Base-by-base conservation (phyloP, 2,113 vertebrate genomes). In the Xyrauchen texanus region DNA sequence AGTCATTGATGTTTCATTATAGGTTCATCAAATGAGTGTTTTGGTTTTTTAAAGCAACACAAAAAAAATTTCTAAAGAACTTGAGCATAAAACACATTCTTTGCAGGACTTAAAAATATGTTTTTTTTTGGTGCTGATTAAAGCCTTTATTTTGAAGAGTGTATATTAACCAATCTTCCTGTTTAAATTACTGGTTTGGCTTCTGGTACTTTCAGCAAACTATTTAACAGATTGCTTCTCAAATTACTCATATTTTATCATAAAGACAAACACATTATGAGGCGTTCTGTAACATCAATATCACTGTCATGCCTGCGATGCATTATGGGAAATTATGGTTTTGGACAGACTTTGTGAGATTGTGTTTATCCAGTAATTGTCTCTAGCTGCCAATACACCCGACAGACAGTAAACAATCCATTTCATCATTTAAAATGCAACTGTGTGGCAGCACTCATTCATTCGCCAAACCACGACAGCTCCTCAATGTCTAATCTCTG, bases 401-500 rank as follows among this genome's bases (percentile, higher is more conserved):
- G 34, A 69, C 67, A 69, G 68, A 69, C 21, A 34, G 68, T 58
- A 58, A 71, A 71, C 68, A 71, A 71, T 71, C 53, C 68, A 58
- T 71, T 58, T 71, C 34, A 58, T 58, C 68, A 58, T 71, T 71
- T 58, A 71, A 71, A 58, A 55, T 34, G 47, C 67, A 52, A 15
- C 9, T 13, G 45, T 2, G 8, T 67, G 65, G 65, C 52, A 46
- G 68, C 7, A 5, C 4, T 58, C 55, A 6, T 15, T 58, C 55
- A 58, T 58, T 58, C 55, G 3, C 6, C 10, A 12, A 57, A 12
- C 53, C 53, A 8, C 44, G 52, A 71, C 68, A 71, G 52, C 52
- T 71, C 68, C 68, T 71, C 68, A 4, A 71, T 71, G 52, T 71
- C 68, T 58, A 71, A 71, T 71, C 34, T 71, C 68, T 71, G 68